These are phyloP conservation scores for Drosophila meridionalis DNA, from an alignment of 2,888 invertebrate species.

Conservation along the genomic window DNA sequence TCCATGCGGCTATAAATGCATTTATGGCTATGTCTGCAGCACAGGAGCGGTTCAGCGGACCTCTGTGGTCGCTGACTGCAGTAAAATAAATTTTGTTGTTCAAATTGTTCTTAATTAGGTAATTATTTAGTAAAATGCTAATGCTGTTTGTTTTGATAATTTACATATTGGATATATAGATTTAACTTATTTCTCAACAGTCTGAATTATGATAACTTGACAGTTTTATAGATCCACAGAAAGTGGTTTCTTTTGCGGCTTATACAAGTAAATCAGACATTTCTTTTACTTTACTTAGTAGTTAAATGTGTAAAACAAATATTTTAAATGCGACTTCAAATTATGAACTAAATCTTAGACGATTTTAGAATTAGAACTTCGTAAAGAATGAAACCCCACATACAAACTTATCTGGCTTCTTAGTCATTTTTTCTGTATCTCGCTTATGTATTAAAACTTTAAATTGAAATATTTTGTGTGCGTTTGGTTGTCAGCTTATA, in stretches of 20 bases:
- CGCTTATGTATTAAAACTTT: not conserved
- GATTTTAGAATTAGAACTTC: not conserved
- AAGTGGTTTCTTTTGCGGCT: not conserved
- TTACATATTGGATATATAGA: not conserved
- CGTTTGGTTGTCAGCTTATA: constrained; percentile 12
- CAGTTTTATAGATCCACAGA: not conserved
- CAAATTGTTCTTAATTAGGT: too few relatives aligned
- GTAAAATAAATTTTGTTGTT: not conserved
- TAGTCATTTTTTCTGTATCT: not conserved
- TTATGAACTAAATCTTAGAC: not conserved
- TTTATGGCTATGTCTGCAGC: constrained; percentile 22
- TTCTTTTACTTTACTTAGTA: too few relatives aligned
- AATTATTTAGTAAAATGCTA: not conserved
- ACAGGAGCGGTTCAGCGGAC: constrained; percentile 4
- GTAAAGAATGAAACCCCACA: not conserved
- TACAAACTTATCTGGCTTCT: too few relatives aligned
- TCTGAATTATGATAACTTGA: too few relatives aligned
- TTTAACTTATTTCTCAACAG: too few relatives aligned
- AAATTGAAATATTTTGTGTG: constrained; percentile 49
- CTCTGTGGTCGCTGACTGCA: not conserved
- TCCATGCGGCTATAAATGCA: constrained; percentile 39
- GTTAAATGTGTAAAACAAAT: not conserved
- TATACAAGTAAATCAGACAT: too few relatives aligned
- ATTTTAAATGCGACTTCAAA: not conserved
- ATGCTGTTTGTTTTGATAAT: not conserved